Evolutionary conservation across 2,888 invertebrate genomes (phyloP).

Genomic region (Physocephala rufipes): DNA sequence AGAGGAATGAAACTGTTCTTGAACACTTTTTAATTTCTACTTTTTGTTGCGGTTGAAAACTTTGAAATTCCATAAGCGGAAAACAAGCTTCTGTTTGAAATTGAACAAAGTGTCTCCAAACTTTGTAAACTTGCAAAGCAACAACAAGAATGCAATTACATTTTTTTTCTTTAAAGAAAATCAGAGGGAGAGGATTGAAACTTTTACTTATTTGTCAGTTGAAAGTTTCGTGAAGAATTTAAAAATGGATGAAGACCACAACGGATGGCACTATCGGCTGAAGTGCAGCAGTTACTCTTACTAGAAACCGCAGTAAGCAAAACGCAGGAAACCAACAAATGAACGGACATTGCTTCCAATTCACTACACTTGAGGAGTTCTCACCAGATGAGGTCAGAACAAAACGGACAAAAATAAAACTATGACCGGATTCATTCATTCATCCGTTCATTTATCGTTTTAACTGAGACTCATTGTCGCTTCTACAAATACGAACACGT

Average conservation of each 20-base stretch:
- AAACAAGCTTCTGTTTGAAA: neutral
- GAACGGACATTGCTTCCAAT: conserved; percentile 2
- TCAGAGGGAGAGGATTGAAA: conserved; percentile 2
- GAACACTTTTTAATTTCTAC: neutral
- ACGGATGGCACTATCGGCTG: conserved; percentile 17
- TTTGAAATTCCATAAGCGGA: neutral
- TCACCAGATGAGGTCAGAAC: neutral
- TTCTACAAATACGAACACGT: neutral
- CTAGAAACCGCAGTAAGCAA: conserved; percentile 17
- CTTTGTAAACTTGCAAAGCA: conserved; percentile 12
- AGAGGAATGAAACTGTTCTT: neutral
- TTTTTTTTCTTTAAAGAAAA: conserved; percentile 6
- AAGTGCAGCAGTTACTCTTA: conserved; percentile 27
- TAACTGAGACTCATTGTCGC: neutral
- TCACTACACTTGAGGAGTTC: conserved; percentile 11
- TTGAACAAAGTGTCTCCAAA: conserved; percentile 28
- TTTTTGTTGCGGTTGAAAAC: neutral
- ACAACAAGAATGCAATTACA: conserved; percentile 25
- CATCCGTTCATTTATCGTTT: no score
- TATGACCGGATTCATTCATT: no score
- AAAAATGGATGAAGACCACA: conserved; percentile 3
- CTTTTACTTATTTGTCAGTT: conserved; percentile 12
- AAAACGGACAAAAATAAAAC: neutral
- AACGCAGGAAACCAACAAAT: neutral
- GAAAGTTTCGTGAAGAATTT: conserved; percentile 24